A percentile compares a stretch with the other conserved stretches of the same genome.
Evolutionary conservation across 2,888 invertebrate genomes (phyloP).

Genomic region (Anarsia innoxiella): DNA sequence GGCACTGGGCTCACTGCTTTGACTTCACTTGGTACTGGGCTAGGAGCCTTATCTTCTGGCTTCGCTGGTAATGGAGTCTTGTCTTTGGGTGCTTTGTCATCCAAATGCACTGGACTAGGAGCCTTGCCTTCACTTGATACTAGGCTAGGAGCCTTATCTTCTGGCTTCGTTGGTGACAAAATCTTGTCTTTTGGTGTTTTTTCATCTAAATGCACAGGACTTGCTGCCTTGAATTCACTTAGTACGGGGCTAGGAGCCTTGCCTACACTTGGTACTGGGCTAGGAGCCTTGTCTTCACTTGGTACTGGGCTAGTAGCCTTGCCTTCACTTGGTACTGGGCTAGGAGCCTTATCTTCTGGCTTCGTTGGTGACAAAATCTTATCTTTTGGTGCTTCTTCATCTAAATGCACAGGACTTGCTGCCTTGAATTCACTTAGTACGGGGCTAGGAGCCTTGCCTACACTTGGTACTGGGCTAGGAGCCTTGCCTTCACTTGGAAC

Average conservation of each 20-base stretch:
- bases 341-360: slow-evolving; percentile 2
- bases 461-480: background rate
- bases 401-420: background rate
- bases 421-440: background rate
- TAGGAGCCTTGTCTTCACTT: slow-evolving; percentile 4
- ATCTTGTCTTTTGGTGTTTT: slow-evolving; percentile 11
- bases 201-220: slow-evolving; percentile 1
- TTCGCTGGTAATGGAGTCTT: background rate
- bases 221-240: slow-evolving; percentile 1
- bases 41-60: background rate
- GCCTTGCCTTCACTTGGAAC: background rate
- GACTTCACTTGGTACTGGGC: background rate
- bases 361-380: background rate
- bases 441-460: background rate
- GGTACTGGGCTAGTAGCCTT: slow-evolving; percentile 7
- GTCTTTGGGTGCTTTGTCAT: slow-evolving; percentile 8
- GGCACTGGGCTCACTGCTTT: background rate
- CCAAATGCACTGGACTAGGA: slow-evolving; percentile 4
- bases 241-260: background rate
- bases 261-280: background rate
- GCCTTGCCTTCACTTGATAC: background rate
- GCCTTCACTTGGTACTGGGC: slow-evolving; percentile 1
- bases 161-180: slow-evolving; percentile 7
- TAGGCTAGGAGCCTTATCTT: background rate
- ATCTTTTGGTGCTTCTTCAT: background rate